Conservation (phyloP, 92 coral and sea anemone genomes). For the Heliopora coerulea region DNA sequence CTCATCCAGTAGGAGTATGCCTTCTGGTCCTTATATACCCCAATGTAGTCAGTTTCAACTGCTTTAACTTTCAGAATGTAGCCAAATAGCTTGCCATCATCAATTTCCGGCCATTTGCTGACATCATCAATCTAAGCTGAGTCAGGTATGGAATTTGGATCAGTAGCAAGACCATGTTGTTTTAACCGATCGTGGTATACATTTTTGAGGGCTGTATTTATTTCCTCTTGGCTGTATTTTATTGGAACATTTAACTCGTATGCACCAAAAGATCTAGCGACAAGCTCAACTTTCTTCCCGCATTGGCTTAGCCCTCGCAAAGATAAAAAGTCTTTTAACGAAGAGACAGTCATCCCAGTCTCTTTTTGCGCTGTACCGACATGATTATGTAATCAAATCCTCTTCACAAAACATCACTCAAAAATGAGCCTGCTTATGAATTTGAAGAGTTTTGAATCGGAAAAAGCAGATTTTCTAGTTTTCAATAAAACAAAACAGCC, state of each 20-base stretch:
- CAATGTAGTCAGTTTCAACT: constrained; percentile 50
- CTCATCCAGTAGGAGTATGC: constrained; percentile 1
- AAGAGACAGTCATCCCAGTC: not conserved
- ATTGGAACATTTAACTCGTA: too few relatives aligned
- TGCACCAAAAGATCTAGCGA: too few relatives aligned
- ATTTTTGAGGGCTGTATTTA: not conserved
- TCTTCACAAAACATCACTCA: not conserved
- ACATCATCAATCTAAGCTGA: constrained; percentile 32
- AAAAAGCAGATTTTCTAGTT: not conserved
- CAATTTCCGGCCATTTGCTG: constrained; percentile 11
- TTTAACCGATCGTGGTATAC: constrained; percentile 40
- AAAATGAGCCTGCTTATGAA: not conserved
- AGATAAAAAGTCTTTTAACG: constrained; percentile 24
- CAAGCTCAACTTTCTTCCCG: constrained; percentile 31
- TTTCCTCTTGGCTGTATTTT: too few relatives aligned
- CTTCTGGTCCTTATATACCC: constrained; percentile 41
- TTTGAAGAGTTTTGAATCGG: not conserved
- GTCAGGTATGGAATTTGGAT: constrained; percentile 35
- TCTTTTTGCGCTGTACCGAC: constrained; percentile 39
- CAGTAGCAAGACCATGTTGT: too few relatives aligned
- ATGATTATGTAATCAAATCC: constrained; percentile 3
- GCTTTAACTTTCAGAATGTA: constrained; percentile 35
- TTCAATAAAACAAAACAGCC: not conserved
- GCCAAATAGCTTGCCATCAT: constrained; percentile 44
- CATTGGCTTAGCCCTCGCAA: constrained; percentile 19